Evolutionary conservation across 2,113 vertebrate species (phyloP).

Genomic region (Mormyrus lacerda): DNA sequence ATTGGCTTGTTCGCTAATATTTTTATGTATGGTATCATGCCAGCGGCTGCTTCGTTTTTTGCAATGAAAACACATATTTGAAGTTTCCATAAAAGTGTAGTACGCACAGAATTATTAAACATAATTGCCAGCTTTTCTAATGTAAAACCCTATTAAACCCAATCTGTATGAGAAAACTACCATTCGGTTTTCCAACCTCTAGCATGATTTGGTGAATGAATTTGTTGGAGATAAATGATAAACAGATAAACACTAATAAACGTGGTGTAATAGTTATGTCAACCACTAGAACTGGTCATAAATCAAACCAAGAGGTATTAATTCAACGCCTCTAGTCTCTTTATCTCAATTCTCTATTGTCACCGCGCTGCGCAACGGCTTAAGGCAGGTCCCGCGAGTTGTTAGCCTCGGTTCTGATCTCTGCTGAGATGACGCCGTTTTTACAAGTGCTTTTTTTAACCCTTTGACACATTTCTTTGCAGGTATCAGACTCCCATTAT

Average conservation of each 20-base stretch:
- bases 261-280: conserved; percentile 33
- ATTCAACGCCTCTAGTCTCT: conserved; percentile 29
- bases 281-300: conserved; percentile 32
- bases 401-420: not conserved
- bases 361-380: conserved; percentile 1
- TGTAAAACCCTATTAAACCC: not conserved
- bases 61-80: not conserved
- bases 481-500: not conserved
- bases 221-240: conserved; percentile 31
- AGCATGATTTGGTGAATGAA: not conserved
- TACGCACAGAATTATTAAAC: not conserved
- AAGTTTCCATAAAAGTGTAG: not conserved
- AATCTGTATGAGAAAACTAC: not conserved
- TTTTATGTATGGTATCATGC: not conserved
- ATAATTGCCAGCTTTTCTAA: not conserved
- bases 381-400: not conserved
- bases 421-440: conserved; percentile 4
- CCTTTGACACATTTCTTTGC: not conserved
- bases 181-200: not conserved
- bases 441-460: conserved; percentile 2
- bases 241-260: conserved; percentile 29
- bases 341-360: conserved; percentile 27
- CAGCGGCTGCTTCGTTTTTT: not conserved
- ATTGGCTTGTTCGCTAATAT: not conserved
- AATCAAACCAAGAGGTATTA: conserved; percentile 33